Conservation (phyloP, 2,113 vertebrate species). For the Bucco capensis region DNA sequence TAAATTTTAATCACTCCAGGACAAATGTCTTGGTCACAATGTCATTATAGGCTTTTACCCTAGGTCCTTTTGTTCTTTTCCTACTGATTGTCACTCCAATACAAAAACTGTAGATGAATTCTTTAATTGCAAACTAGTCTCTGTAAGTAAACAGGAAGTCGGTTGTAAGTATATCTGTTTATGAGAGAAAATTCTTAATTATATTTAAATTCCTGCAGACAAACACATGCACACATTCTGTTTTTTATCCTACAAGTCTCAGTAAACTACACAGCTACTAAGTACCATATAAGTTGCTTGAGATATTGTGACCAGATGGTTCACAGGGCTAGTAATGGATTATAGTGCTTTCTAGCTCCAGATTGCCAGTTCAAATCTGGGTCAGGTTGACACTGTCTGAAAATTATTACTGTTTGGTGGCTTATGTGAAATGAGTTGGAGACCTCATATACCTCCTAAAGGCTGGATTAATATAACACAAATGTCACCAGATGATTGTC, state of each 20-base stretch:
- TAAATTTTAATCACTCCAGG: too few species aligned
- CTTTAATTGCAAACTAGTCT: background rate
- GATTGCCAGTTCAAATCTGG: conserved; percentile 67
- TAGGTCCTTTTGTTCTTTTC: background rate
- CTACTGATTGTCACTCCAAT: background rate
- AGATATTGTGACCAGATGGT: conserved; percentile 52
- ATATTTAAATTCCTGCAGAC: background rate
- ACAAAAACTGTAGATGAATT: background rate
- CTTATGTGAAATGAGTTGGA: conserved; percentile 59
- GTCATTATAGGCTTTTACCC: background rate
- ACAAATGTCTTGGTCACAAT: background rate
- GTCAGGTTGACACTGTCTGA: conserved; percentile 60
- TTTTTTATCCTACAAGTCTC: background rate
- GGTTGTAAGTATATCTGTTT: background rate
- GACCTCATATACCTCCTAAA: conserved; percentile 49
- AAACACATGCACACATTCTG: background rate
- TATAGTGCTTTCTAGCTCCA: conserved; percentile 41
- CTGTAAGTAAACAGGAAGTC: background rate
- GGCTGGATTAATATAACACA: conserved; percentile 52
- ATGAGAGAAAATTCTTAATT: background rate
- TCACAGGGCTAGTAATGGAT: conserved; percentile 40
- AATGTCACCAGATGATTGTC: conserved; percentile 48
- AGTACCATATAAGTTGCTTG: conserved; percentile 2
- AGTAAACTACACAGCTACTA: background rate
- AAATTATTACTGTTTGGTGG: conserved; percentile 61